Evolutionary conservation across 2,888 invertebrate species (phyloP), one percentile per base, ranked within the genome.

Genomic region (Steromphala cineraria): DNA sequence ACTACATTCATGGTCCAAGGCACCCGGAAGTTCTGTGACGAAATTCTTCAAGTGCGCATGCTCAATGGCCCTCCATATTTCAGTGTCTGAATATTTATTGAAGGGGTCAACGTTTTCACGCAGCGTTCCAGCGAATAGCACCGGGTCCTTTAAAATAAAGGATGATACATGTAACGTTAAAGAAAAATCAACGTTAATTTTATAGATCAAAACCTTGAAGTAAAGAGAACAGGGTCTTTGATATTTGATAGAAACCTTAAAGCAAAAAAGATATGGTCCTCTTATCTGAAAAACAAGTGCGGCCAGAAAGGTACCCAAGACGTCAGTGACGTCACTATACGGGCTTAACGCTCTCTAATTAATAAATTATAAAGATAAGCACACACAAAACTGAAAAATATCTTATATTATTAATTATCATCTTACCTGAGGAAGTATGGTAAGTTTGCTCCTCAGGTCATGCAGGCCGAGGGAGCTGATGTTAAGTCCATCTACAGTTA

Each of bases 41-140:
- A 97, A 98, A 5, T 94, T 87, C 93, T 97, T 97, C 76, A 99
- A 95, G 94, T 99, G 98, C 0, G 98, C 97, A 90, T 97, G 96
- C 89, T 98, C 97, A 53, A 99, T 94, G 19, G 97, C 96, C 80
- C 95, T 95, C 98, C 98, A 99, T 74, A 99, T 94, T 80, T 97
- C 96, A 0, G 96, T 96, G 91, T 99, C 99, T 0, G 95, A 94
- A 93, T 96, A 95, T 2, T 93, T 93, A 87, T 95, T 95, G 94
- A 98, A 98, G 1, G 98, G 99, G 95, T 99, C 98, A 83, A 99
- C 95, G 94, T 99, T 99, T 94, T 97, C 95, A 77, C 98, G 95
- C 87, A 99, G 94, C 5, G 96, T 96, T 75, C 98, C 98, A 24
- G 98, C 97, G 94, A 99, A 98, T 82, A 99, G 94, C 67, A 98